phyloP scores from a whole-genome alignment of 2,888 invertebrate species.

The Brachyopa scutellaris region DNA sequence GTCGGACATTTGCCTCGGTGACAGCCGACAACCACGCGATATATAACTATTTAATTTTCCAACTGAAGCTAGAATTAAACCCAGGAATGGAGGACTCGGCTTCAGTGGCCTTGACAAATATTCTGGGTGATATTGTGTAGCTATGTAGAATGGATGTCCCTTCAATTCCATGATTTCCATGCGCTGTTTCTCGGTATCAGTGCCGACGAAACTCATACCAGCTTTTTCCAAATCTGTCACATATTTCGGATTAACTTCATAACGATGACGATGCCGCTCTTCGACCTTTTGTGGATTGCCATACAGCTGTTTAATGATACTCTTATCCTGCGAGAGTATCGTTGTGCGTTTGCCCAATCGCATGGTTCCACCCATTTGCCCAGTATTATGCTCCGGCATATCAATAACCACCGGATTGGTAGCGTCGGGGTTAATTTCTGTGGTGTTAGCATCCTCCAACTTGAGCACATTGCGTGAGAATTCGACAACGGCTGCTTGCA shows the following conservation, averaged over 20 bases:
- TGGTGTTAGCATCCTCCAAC: conserved; percentile 90
- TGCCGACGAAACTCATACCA: conserved; percentile 95
- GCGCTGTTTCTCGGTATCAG: conserved; percentile 90
- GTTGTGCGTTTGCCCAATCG: conserved; percentile 96
- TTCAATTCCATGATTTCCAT: conserved; percentile 97
- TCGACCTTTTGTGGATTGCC: conserved; percentile 90
- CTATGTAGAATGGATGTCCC: conserved; percentile 95
- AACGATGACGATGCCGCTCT: conserved; percentile 98
- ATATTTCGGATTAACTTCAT: conserved; percentile 97
- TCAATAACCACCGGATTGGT: conserved; percentile 94
- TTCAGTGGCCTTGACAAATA: conserved; percentile 95
- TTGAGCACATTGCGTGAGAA: conserved; percentile 93
- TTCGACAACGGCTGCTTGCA: conserved; percentile 98
- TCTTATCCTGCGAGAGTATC: conserved; percentile 85
- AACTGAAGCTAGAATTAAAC: conserved; percentile 94
- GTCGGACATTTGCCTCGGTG: conserved; percentile 89
- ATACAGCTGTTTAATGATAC: conserved; percentile 88
- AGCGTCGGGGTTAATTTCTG: conserved; percentile 90
- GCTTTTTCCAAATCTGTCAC: conserved; percentile 89
- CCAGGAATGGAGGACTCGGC: conserved; percentile 97
- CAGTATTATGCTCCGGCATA: conserved; percentile 99
- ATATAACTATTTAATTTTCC: conserved; percentile 90
- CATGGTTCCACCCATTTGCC: conserved; percentile 98
- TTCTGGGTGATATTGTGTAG: conserved; percentile 99
- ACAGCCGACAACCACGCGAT: conserved; percentile 88